phyloP scores from a whole-genome alignment of 2,797 vertebrate genomes.

The Sebastes reedi region DNA sequence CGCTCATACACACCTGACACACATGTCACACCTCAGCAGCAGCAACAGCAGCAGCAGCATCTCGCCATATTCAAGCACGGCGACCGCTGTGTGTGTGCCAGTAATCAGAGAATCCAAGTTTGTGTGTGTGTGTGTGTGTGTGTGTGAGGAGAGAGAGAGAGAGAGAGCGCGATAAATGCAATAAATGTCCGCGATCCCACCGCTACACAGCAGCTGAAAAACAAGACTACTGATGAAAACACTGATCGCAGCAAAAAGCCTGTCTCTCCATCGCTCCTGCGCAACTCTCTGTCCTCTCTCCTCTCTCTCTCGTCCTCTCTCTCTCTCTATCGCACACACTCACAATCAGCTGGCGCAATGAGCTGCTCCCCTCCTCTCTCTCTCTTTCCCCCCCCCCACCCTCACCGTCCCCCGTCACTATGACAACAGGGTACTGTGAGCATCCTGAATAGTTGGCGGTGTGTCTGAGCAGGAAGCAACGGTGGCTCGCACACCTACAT shows the following conservation, averaged over 20 bases:
- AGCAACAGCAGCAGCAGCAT: slow-evolving; percentile 38
- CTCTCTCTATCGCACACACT: slow-evolving; percentile 46
- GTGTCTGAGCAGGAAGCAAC: slow-evolving; percentile 53
- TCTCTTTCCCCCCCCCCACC: slow-evolving; percentile 41
- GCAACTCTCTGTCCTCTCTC: slow-evolving; percentile 59
- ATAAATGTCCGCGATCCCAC: slow-evolving; percentile 52
- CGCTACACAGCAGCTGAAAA: slow-evolving; percentile 50
- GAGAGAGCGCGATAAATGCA: neutral
- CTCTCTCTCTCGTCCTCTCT: slow-evolving; percentile 26
- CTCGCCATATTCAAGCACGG: slow-evolving; percentile 36
- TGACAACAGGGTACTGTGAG: slow-evolving; percentile 81
- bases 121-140: slow-evolving; percentile 13
- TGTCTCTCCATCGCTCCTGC: slow-evolving; percentile 69
- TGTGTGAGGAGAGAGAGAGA: slow-evolving; percentile 4
- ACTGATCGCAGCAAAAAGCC: slow-evolving; percentile 72
- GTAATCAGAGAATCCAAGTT: slow-evolving; percentile 34
- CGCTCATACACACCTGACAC: slow-evolving; percentile 66
- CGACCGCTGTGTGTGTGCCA: slow-evolving; percentile 7
- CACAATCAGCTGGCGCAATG: slow-evolving; percentile 75
- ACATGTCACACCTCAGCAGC: slow-evolving; percentile 13
- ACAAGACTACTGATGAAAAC: slow-evolving; percentile 67
- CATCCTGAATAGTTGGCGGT: slow-evolving; percentile 66
- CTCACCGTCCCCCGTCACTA: slow-evolving; percentile 81
- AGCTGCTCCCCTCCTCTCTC: slow-evolving; percentile 72
- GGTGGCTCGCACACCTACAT: slow-evolving; percentile 46